Evolutionary conservation across 2,113 vertebrate genomes (phyloP).

Genomic region (Nansenia antarctica): DNA sequence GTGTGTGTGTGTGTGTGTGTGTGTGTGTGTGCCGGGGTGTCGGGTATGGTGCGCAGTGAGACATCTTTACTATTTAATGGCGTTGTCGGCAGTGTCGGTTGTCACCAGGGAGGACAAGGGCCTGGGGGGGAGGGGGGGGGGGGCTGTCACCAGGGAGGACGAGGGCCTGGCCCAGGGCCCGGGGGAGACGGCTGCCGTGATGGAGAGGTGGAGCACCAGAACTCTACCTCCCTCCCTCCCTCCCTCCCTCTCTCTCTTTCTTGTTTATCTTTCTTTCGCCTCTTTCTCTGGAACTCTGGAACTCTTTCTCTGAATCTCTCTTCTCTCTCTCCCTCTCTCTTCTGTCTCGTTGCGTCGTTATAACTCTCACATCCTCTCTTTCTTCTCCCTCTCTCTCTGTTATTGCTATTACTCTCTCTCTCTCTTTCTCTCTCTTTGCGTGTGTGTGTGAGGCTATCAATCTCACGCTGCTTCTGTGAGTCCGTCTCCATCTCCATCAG

Average conservation of each 20-base stretch:
- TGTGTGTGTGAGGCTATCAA: constrained; percentile 16
- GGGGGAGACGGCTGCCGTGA: too few relatives aligned
- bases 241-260: constrained; percentile 3
- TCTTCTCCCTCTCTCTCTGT: not conserved
- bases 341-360: not conserved
- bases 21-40: not conserved
- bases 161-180: too few relatives aligned
- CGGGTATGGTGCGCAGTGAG: constrained; percentile 36
- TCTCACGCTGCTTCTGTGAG: constrained; percentile 21
- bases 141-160: too few relatives aligned
- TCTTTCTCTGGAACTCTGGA: constrained; percentile 2
- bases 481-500: constrained; percentile 51
- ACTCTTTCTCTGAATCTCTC: not conserved
- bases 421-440: constrained; percentile 14
- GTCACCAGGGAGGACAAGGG: constrained; percentile 41
- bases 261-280: not conserved
- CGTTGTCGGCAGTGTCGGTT: constrained; percentile 54
- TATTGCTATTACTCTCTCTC: constrained; percentile 37
- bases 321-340: constrained; percentile 11
- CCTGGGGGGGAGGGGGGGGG: constrained; percentile 10
- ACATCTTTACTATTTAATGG: constrained; percentile 74
- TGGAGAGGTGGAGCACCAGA: too few relatives aligned
- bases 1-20: not conserved
- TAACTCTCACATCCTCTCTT: not conserved
- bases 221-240: not conserved